Evolutionary conservation across 2,113 vertebrate genomes (phyloP), one percentile per base, ranked within the genome.

Genomic region (Xenotilapia leptura): DNA sequence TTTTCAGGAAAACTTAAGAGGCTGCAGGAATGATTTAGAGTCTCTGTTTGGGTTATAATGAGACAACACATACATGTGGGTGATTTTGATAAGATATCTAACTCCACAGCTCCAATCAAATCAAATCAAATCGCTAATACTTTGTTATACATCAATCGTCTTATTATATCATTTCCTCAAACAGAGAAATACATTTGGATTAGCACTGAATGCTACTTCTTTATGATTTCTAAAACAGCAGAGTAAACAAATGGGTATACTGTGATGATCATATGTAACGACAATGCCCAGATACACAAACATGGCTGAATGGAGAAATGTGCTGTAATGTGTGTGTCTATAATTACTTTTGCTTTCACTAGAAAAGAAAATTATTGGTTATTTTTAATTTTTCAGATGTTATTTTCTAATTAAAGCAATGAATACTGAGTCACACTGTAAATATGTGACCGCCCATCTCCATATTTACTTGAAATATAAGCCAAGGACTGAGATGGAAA

Each of bases 361-460:
- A 51, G 38, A 82, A 86, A 84, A 91, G 26, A 84, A 90, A 84
- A 92, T 86, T 90, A 83, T 70, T 26, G 21, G 17, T 54, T 89
- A 83, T 91, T 82, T 60, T 60, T 8, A 40, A 86, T 70, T 88
- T 91, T 82, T 68, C 51, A n/a, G 15, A 21, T 75, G 4, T 38
- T 21, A 10, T 42, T 51, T 79, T 65, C 6, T 47, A 26, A 42
- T 56, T n/a, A 42, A 2, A 14, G 8, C 14, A 73, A 47, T 47
- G 40, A 47, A 47, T 75, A 28, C 21, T 45, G 8, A 75, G 9
- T 75, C 23, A 0, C 14, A 75, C 9, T 17, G 21, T 45, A 45
- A 45, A 68, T 17, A 26, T 73, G 23, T 45, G 21, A 45, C 21
- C 0, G 1, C 9, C 40, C 40, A 19, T 26, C 23, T 45, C 0